Evolutionary conservation across 2,797 vertebrate species (phyloP), one percentile per base, ranked within the genome.

Genomic region (Psittacula derbiana): DNA sequence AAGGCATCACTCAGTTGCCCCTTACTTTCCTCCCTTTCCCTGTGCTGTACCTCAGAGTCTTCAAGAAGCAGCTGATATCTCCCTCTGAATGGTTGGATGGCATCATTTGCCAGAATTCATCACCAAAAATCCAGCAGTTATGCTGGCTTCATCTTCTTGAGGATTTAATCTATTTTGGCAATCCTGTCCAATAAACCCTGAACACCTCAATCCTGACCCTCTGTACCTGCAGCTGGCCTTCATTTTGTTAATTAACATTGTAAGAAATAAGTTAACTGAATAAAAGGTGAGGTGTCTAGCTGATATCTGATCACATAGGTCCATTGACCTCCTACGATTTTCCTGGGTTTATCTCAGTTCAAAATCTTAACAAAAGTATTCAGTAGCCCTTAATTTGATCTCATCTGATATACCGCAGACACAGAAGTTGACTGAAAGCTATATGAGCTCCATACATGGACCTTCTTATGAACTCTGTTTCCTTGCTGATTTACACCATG

Each of bases 171-270:
- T 4, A 0, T 8, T 10, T 7, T 6, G 28, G 18, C 15, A 8
- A 1, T 24, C 12, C 47, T 74, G n/a, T 30, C 15, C 43, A 18
- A 6, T 8, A 28, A 20, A 44, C 4, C 9, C 28, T 46, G 7
- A 3, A 49, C 36, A 47, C 16, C 53, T 44, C 16, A 30, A 41
- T 27, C 38, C 31, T 0, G 0, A 36, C 12, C 10, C 8, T 57
- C 31, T 3, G 6, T 4, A 18, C 25, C 7, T 30, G 40, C 20
- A 64, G 16, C 4, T 28, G 18, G 14, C 12, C 21, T 85, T 66
- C 50, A 6, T 1, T 28, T 33, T 53, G 27, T 33, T 36, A 70
- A 67, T 73, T 25, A 61, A 53, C 5, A 40, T 7, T 12, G 11
- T 64, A 57, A 65, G 19, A 7, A 86, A 6, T 24, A 61, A 57